Base-by-base conservation (phyloP, 1,140 invertebrate genomes). In the Camponotus pennsylvanicus region DNA sequence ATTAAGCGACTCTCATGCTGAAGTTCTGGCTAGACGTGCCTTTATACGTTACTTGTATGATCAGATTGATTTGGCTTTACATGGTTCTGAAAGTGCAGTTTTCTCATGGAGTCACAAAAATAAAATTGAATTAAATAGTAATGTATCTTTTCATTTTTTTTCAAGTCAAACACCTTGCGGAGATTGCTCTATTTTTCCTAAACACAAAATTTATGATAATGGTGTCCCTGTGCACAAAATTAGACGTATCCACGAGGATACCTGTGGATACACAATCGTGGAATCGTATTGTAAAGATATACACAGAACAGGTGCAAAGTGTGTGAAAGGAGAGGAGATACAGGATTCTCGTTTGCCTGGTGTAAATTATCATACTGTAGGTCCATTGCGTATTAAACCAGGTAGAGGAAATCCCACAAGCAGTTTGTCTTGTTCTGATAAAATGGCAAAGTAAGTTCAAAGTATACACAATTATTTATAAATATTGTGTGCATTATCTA, bases 381-480 rank as follows among this genome's bases (percentile, higher is more conserved):
- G 97, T 27, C 97, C 96, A 57, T 96, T 99, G 9, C 96, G 98
- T 70, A 99, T 97, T 3, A 99, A 99, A 95, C 99, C 99, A 64
- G 99, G 99, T 0, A 95, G 98, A 92, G 99, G 99, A 0, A 97
- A 98, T 93, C 97, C 97, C 63, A 99, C 99, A 2, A 92, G 98
- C 15, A 99, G 98, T 59, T 96, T 99, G 86, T 99, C 98, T 1
- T 99, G 98, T 94, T 99, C 98, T 94, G 98, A 99, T 95, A 99
- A 99, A 96, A 95, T 99, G 2, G 96, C 98, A 8, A 95, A 94
- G 94, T 95, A 89, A 90, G 90, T 87, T 59, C 21, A 3, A 64
- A 34, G 21, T 7, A 32, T 7, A 67, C 63, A 40, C 0, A 15
- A 45, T 27, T 71, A 45, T 11, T 34, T 70, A 13, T 9, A n/a